Base-by-base conservation (phyloP, 2,888 invertebrate species). In the Drosophila fulvimacula region DNA sequence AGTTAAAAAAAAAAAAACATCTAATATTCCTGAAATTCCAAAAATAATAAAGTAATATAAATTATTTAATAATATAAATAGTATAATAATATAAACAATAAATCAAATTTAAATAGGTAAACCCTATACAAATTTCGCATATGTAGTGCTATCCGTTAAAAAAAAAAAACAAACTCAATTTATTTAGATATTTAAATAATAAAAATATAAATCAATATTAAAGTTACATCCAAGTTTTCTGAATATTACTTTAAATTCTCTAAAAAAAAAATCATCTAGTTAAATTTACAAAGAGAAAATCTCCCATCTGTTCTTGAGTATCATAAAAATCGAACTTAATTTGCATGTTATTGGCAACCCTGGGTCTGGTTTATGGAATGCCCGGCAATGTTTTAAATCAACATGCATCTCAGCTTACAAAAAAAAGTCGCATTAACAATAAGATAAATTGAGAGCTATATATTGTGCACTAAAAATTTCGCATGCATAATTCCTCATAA, bases 401-500 rank as follows among this genome's bases (percentile, higher is more conserved):
- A 32, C 27, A 55, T 48, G 11, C 15, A 36, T 30, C 48, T 48
- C 17, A 48, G 48, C 6, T 48, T 30, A 6, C 13, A 42, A 6
- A 41, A 41, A 41, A 41, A 52, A 38, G 55, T 24, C 41, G 34
- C 32, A 59, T 68, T 52, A 61, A 7, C 69, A 53, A 52, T 57
- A 62, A 65, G 57, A 83, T 57, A 75, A 71, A 70, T 75, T 68
- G 44, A 44, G 38, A 63, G 60, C 69, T 63, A 48, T 44, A 48
- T 21, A 39, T n/a, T 27, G 10, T 17, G 4, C 13, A 56, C 30
- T 39, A 13, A 30, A 61, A 76, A 66, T 66, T 62, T 60, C 48
- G 49, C 49, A 57, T 59, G 78, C 83, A 81, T 90, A 89, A 90
- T 88, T 89, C 87, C 79, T 70, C 83, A 84, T 90, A 86, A 91